Conservation (phyloP, 1,140 invertebrate species). For the Forficula auricularia region DNA sequence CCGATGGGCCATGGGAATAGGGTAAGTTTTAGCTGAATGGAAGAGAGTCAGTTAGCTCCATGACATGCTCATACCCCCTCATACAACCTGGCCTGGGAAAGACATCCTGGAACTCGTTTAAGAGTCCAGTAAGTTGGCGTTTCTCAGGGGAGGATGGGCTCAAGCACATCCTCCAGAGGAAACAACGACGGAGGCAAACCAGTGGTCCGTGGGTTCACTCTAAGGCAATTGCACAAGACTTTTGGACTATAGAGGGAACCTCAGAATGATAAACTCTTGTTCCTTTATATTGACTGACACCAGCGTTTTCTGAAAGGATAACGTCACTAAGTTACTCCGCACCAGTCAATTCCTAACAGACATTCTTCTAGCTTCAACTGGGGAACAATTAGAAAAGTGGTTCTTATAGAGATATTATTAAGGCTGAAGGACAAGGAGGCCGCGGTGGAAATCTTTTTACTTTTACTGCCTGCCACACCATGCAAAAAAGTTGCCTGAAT, state of each 20-base stretch:
- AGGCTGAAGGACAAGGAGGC: not conserved
- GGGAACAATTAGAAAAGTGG: not conserved
- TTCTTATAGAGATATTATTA: not conserved
- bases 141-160: not conserved
- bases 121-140: not conserved
- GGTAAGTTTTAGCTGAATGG: constrained; percentile 12
- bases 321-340: not conserved
- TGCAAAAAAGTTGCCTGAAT: not conserved
- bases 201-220: too few relatives aligned
- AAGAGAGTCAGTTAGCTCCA: not conserved
- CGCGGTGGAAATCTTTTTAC: not conserved
- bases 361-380: too few relatives aligned
- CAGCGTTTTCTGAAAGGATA: not conserved
- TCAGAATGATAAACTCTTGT: not conserved
- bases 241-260: not conserved
- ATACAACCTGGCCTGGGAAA: not conserved
- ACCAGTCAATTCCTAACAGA: constrained; percentile 1
- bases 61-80: constrained; percentile 1
- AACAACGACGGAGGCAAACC: not conserved
- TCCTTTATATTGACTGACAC: not conserved
- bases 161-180: not conserved
- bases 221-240: too few relatives aligned
- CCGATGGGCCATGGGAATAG: constrained; percentile 11
- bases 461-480: not conserved
- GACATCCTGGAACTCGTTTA: not conserved